A percentile compares a stretch with the other conserved stretches of the same genome.
phyloP scores from a whole-genome alignment of 1,140 invertebrate genomes.

The Frieseomelitta varia region DNA sequence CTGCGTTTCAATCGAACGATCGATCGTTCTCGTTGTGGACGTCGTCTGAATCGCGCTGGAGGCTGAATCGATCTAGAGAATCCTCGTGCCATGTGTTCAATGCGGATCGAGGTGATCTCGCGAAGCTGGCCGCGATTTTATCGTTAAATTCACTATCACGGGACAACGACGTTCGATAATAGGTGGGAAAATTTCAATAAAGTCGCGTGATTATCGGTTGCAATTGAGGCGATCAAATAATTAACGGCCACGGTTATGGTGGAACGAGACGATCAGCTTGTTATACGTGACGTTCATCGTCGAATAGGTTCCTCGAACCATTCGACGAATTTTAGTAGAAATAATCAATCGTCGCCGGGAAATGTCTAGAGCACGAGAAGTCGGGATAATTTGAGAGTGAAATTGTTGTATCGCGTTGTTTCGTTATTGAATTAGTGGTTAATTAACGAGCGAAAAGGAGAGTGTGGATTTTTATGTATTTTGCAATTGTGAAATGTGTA shows the following conservation, averaged over 20 bases:
- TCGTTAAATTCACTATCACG: neutral
- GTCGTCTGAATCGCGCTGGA: neutral
- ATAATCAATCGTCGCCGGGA: neutral
- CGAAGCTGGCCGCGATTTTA: conserved; percentile 10
- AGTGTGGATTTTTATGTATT: too few species aligned
- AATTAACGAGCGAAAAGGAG: too few species aligned
- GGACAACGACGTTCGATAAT: neutral
- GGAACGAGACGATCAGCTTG: neutral
- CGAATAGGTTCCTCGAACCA: neutral
- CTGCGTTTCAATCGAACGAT: too few species aligned
- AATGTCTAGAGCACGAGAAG: neutral
- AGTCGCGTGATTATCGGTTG: conserved; percentile 7
- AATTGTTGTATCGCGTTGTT: too few species aligned
- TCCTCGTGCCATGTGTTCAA: neutral
- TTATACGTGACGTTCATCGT: neutral
- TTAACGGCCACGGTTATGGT: neutral
- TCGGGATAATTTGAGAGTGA: too few species aligned
- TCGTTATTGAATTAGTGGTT: too few species aligned
- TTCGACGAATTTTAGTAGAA: neutral
- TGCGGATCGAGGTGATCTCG: neutral
- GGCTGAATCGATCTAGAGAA: conserved; percentile 23
- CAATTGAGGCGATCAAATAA: neutral
- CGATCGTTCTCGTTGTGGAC: neutral
- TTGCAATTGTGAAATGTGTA: too few species aligned
- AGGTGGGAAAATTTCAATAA: conserved; percentile 33